A percentile compares a stretch with the other conserved stretches of the same genome.
Conservation (phyloP, 2,113 vertebrate species). For the Ciconia boyciana region DNA sequence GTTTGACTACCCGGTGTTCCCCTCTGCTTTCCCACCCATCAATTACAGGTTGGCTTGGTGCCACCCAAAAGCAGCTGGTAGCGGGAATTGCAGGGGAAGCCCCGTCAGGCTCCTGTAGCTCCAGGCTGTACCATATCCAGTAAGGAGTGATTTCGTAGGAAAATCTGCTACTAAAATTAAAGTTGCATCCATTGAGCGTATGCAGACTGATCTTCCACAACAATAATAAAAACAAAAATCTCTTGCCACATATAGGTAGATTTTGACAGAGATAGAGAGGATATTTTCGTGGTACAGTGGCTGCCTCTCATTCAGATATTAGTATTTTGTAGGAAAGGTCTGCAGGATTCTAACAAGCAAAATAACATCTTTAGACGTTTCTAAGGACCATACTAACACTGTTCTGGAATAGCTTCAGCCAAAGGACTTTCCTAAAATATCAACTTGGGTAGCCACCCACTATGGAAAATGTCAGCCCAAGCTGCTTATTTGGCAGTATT, state of each 20-base stretch:
- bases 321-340: background rate
- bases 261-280: background rate
- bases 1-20: background rate
- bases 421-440: background rate
- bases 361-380: background rate
- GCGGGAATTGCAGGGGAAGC: background rate
- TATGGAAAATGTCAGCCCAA: background rate
- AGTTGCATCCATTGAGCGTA: background rate
- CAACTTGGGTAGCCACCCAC: background rate
- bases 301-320: background rate
- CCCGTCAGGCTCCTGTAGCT: background rate
- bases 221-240: background rate
- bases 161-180: background rate
- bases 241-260: background rate
- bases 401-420: background rate
- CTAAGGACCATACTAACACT: background rate
- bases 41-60: background rate
- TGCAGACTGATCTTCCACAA: background rate
- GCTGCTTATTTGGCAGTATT: background rate
- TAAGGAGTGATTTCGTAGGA: background rate
- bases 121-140: background rate
- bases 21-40: background rate
- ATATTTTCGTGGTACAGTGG: background rate
- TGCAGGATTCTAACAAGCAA: background rate
- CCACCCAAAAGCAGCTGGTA: constrained; percentile 1